These are phyloP conservation scores for Caenorhabditis brenneri DNA, from an alignment of 1,140 invertebrate species.

Conservation along the genomic window DNA sequence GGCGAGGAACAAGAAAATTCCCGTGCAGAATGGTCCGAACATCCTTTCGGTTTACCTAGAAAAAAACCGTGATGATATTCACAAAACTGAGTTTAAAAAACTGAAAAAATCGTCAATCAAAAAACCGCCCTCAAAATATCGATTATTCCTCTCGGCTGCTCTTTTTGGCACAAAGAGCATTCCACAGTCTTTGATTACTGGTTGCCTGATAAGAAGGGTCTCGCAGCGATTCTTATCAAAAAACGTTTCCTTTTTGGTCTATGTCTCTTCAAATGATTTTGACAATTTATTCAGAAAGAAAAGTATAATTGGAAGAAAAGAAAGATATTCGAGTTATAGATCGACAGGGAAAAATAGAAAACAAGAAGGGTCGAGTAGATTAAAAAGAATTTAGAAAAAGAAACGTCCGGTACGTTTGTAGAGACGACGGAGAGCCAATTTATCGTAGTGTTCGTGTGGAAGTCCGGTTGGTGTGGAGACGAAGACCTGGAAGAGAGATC, in stretches of 20 bases:
- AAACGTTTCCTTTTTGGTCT: not conserved
- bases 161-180: conserved; percentile 27
- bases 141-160: not conserved
- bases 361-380: not conserved
- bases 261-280: not conserved
- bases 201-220: conserved; percentile 45
- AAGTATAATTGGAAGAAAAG: not conserved
- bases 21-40: conserved; percentile 51
- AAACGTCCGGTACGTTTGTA: conserved; percentile 70
- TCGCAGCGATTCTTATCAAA: not conserved
- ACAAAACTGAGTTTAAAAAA: not conserved
- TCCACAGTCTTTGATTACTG: conserved; percentile 39
- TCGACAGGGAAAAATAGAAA: not conserved
- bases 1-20: conserved; percentile 56
- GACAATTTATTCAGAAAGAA: conserved; percentile 4
- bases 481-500: conserved; percentile 53
- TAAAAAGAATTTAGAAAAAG: conserved; percentile 51
- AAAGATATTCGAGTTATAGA: not conserved
- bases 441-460: conserved; percentile 66
- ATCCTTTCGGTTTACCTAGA: conserved; percentile 7
- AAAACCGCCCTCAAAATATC: not conserved
- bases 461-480: conserved; percentile 64
- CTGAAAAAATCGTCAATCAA: not conserved
- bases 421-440: conserved; percentile 63
- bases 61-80: not conserved